Percentiles rank a stretch among this genome's conserved stretches.
Conservation (phyloP, 2,888 invertebrate species). For the Heliothis peltigera region DNA sequence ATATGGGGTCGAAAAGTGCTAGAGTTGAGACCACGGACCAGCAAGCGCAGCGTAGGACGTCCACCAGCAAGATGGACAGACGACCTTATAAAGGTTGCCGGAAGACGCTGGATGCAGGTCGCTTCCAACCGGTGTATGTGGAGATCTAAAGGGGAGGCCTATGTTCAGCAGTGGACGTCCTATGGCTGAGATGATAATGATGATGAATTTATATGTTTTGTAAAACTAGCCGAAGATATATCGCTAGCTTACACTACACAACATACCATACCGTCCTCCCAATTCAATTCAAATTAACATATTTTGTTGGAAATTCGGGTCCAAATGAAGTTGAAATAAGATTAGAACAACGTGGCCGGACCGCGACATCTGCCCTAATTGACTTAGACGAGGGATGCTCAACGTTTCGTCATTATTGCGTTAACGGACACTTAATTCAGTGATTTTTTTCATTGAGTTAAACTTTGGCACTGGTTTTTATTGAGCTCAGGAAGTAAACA, state of each 20-base stretch:
- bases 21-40: too few species aligned
- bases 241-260: slow-evolving; percentile 5
- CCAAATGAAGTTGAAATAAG: slow-evolving; percentile 75
- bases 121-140: too few species aligned
- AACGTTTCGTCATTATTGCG: slow-evolving; percentile 38
- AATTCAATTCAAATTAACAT: slow-evolving; percentile 76
- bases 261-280: slow-evolving; percentile 52
- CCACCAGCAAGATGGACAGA: too few species aligned
- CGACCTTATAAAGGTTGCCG: too few species aligned
- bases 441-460: slow-evolving; percentile 52
- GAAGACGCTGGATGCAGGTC: too few species aligned
- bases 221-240: neutral
- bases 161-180: too few species aligned
- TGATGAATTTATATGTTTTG: too few species aligned
- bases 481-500: neutral
- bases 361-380: slow-evolving; percentile 69
- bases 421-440: slow-evolving; percentile 48
- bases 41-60: too few species aligned
- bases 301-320: slow-evolving; percentile 72
- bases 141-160: too few species aligned
- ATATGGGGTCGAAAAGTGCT: too few species aligned
- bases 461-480: neutral
- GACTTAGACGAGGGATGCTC: slow-evolving; percentile 54
- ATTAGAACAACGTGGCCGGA: slow-evolving; percentile 71
- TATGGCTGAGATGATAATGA: too few species aligned